phyloP scores from a whole-genome alignment of 2,888 invertebrate genomes.

The Oxycera nigricornis region DNA sequence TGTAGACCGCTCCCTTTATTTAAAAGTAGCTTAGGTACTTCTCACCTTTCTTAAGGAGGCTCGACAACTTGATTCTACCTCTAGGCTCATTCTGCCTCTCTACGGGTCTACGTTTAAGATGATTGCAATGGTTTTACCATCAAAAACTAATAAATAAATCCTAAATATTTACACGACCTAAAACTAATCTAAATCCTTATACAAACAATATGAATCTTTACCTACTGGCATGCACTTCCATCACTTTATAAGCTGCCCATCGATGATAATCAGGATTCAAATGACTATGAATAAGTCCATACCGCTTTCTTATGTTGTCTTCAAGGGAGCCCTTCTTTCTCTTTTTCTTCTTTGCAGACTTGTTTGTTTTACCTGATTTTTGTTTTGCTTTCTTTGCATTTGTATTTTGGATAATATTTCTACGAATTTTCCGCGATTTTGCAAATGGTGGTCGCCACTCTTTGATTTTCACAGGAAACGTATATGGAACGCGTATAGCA shows the following conservation, averaged over 20 bases:
- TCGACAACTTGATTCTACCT: too few species aligned
- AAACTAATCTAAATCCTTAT: too few species aligned
- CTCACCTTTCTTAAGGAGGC: too few species aligned
- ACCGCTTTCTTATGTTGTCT: not conserved
- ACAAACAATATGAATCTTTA: too few species aligned
- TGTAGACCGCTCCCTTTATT: too few species aligned
- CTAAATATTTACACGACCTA: too few species aligned
- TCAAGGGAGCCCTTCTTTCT: not conserved
- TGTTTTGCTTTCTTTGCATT: not conserved
- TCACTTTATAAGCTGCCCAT: slow-evolving; percentile 72
- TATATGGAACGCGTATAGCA: not conserved
- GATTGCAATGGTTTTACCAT: too few species aligned
- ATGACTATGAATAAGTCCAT: not conserved
- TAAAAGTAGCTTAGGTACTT: too few species aligned
- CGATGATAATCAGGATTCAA: slow-evolving; percentile 55
- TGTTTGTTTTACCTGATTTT: not conserved
- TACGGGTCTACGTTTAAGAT: too few species aligned
- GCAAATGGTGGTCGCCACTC: slow-evolving; percentile 26
- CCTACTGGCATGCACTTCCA: slow-evolving; percentile 69
- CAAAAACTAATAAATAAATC: too few species aligned
- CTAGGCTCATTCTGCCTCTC: too few species aligned
- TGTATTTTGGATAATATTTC: not conserved
- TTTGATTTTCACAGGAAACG: slow-evolving; percentile 27
- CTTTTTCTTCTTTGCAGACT: not conserved
- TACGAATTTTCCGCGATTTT: not conserved